phyloP scores from a whole-genome alignment of 2,113 vertebrate genomes.

The Istiophorus platypterus region DNA sequence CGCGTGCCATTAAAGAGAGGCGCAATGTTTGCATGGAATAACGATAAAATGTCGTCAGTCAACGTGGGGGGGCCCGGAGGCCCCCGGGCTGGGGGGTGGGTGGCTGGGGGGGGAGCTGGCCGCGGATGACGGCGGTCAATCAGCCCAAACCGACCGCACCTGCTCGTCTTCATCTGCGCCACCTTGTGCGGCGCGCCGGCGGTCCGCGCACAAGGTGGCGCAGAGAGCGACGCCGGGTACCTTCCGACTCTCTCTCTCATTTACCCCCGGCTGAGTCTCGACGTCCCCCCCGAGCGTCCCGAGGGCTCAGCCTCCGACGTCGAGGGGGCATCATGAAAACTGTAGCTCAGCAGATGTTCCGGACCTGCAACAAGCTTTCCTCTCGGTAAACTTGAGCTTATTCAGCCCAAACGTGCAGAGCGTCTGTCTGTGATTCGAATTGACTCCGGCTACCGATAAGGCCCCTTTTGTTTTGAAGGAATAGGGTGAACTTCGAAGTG shows the following conservation, averaged over 20 bases:
- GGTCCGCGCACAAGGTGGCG: no score
- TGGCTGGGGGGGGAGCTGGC: background rate
- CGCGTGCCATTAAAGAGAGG: background rate
- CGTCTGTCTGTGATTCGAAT: background rate
- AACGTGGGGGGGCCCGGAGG: no score
- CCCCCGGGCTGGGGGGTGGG: no score
- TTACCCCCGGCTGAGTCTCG: no score
- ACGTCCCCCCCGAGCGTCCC: no score
- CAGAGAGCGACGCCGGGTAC: no score
- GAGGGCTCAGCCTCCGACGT: background rate
- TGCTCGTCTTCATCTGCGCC: constrained; percentile 1
- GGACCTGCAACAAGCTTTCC: constrained; percentile 44
- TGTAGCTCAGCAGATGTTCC: constrained; percentile 36
- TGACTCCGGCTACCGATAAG: background rate
- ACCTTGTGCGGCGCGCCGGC: background rate
- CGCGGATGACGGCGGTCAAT: no score
- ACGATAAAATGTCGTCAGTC: background rate
- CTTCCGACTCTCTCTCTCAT: no score
- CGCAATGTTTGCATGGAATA: background rate
- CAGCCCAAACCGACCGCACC: constrained; percentile 39
- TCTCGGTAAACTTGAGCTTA: constrained; percentile 35
- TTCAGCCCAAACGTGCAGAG: background rate
- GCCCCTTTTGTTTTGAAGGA: background rate
- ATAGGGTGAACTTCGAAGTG: background rate
- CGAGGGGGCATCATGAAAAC: constrained; percentile 19